Conservation (phyloP, 2,888 invertebrate species). For the Pherbina coryleti region DNA sequence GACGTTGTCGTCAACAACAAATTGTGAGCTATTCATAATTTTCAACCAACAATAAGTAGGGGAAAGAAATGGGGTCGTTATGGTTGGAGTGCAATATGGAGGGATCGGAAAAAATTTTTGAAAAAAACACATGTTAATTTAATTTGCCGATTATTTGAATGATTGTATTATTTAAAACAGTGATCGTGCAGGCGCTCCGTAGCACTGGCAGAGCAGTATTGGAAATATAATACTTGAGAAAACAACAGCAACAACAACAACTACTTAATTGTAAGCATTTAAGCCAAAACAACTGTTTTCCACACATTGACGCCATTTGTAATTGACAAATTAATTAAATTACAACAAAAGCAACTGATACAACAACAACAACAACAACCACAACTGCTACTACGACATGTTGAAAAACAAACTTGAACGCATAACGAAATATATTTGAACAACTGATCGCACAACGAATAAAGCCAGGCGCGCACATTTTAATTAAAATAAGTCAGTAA, state of each 20-base stretch:
- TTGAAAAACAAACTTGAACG: background rate
- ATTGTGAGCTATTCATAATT: no score
- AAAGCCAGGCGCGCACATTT: background rate
- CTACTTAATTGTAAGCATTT: background rate
- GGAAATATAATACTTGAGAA: no score
- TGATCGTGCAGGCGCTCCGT: background rate
- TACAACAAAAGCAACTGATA: background rate
- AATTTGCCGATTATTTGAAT: background rate
- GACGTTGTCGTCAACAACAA: background rate
- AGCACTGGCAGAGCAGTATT: no score
- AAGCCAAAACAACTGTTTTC: slow-evolving; percentile 8
- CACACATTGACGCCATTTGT: slow-evolving; percentile 25
- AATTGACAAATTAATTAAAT: slow-evolving; percentile 29
- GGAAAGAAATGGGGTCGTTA: slow-evolving; percentile 28
- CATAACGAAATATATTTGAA: slow-evolving; percentile 4
- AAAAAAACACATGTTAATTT: slow-evolving; percentile 23
- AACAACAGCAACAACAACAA: background rate
- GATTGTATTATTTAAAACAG: slow-evolving; percentile 18
- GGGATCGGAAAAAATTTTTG: background rate
- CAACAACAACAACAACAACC: background rate
- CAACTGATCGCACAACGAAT: slow-evolving; percentile 1
- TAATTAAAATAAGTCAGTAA: background rate
- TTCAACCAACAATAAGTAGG: background rate
- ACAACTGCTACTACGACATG: background rate
- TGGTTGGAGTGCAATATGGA: slow-evolving; percentile 17